Percentiles rank a stretch among this genome's conserved stretches.
phyloP scores from a whole-genome alignment of 2,888 invertebrate genomes.

The Tolmerus cingulatus region DNA sequence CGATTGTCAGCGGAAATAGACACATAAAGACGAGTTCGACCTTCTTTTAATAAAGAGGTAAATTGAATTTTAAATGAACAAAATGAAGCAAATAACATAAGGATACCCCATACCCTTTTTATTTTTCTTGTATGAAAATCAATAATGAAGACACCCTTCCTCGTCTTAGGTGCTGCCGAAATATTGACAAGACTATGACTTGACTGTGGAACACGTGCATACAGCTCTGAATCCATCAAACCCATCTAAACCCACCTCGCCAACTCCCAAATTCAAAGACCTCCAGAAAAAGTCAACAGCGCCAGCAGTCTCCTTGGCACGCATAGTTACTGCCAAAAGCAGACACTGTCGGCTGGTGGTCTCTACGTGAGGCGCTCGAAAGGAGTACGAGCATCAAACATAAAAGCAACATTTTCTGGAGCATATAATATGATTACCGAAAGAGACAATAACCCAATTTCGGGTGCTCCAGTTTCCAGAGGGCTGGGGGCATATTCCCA shows the following conservation, averaged over 20 bases:
- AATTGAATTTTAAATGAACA: neutral
- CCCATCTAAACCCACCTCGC: neutral
- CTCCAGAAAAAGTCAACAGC: neutral
- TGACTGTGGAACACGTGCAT: neutral
- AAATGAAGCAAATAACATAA: neutral
- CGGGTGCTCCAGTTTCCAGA: neutral
- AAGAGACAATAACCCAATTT: conserved; percentile 45
- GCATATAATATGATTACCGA: conserved; percentile 41
- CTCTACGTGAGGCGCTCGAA: neutral
- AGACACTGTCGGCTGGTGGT: neutral
- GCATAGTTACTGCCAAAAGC: neutral
- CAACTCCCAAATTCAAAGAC: neutral
- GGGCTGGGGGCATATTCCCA: neutral
- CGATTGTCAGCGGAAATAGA: neutral
- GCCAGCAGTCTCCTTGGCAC: neutral
- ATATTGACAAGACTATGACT: neutral
- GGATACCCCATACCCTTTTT: neutral
- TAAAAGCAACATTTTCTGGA: conserved; percentile 16
- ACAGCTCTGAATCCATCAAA: neutral
- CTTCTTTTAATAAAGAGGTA: conserved; percentile 13
- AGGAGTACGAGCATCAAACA: neutral
- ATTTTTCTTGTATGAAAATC: neutral
- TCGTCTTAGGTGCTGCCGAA: neutral
- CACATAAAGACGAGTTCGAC: neutral
- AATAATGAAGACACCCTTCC: neutral